These are phyloP conservation scores for Leptobrachium leishanense DNA, from an alignment of 2,113 vertebrate species.

Conservation along the genomic window DNA sequence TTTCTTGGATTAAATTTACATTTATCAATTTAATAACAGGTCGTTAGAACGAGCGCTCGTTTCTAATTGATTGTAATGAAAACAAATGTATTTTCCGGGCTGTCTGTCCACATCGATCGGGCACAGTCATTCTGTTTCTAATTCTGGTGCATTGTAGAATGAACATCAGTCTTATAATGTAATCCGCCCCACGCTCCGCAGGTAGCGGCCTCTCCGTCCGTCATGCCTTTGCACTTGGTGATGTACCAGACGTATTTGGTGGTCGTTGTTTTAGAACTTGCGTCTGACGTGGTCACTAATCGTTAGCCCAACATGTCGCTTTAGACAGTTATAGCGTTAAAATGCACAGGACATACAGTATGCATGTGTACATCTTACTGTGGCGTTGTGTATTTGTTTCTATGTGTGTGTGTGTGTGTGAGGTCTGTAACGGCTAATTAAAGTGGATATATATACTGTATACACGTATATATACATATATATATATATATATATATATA, in stretches of 20 bases:
- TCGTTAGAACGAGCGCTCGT: not conserved
- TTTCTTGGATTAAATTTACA: not conserved
- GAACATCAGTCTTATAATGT: not conserved
- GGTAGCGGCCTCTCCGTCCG: not conserved
- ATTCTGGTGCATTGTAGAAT: not conserved
- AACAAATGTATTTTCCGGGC: not conserved
- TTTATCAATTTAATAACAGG: not conserved
- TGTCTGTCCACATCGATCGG: not conserved
- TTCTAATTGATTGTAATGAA: constrained; percentile 4
- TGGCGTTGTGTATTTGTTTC: too few relatives aligned
- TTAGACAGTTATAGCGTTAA: too few relatives aligned
- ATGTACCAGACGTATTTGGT: not conserved
- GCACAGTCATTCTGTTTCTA: not conserved
- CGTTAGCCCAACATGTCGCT: too few relatives aligned
- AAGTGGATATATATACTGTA: too few relatives aligned
- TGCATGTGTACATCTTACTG: too few relatives aligned
- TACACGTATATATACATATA: too few relatives aligned
- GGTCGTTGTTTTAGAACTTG: too few relatives aligned
- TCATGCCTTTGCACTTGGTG: not conserved
- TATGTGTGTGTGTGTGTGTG: too few relatives aligned
- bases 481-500: too few relatives aligned
- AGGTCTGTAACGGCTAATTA: too few relatives aligned
- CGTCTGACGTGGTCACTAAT: too few relatives aligned
- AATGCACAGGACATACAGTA: too few relatives aligned
- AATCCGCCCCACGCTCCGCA: not conserved